Conservation (phyloP, 2,888 invertebrate genomes). For the Blastobasis adustella region DNA sequence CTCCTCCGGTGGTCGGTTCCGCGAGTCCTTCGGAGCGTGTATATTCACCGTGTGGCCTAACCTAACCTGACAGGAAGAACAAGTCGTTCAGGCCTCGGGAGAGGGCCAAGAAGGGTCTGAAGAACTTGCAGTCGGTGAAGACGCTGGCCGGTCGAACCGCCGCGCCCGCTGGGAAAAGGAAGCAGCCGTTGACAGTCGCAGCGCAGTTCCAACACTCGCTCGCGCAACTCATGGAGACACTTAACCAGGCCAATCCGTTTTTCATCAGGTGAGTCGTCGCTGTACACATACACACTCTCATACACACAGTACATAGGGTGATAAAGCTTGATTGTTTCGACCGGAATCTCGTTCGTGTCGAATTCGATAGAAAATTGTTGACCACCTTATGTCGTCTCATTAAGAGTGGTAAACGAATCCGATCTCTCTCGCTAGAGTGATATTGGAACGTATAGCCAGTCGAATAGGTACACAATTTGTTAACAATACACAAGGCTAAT, state of each 20-base stretch:
- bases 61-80: slow-evolving; percentile 82
- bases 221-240: slow-evolving; percentile 92
- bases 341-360: too few species aligned
- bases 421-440: too few species aligned
- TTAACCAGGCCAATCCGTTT: slow-evolving; percentile 83
- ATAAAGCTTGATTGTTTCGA: too few species aligned
- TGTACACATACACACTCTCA: too few species aligned
- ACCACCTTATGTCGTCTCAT: too few species aligned
- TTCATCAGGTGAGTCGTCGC: slow-evolving; percentile 57
- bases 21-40: background rate
- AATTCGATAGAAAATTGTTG: too few species aligned
- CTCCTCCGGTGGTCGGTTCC: slow-evolving; percentile 15
- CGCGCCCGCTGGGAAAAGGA: slow-evolving; percentile 79
- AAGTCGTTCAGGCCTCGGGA: slow-evolving; percentile 93
- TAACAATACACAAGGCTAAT: too few species aligned
- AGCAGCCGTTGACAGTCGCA: slow-evolving; percentile 93
- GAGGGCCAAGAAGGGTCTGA: slow-evolving; percentile 89
- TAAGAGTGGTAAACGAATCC: too few species aligned
- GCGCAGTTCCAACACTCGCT: slow-evolving; percentile 96
- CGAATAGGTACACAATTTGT: too few species aligned
- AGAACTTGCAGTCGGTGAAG: slow-evolving; percentile 94
- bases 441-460: too few species aligned
- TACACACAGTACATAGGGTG: too few species aligned
- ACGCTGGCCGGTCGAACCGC: slow-evolving; percentile 87
- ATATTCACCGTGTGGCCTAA: too few species aligned